These are phyloP conservation scores for Parnassius mnemosyne DNA, from an alignment of 2,888 invertebrate genomes.

Conservation along the genomic window DNA sequence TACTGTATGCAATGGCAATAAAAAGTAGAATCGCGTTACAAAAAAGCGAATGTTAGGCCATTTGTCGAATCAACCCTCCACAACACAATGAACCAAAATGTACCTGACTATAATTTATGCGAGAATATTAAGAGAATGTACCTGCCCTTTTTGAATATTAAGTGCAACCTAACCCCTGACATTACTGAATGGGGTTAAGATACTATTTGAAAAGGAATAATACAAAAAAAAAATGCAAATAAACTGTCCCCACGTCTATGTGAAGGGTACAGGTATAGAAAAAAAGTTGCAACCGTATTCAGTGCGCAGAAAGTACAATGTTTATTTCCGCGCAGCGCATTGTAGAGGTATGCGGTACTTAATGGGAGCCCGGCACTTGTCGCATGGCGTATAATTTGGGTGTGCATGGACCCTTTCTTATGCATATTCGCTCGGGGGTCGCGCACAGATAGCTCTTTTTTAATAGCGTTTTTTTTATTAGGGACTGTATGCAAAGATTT, in stretches of 20 bases:
- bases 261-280: slow-evolving; percentile 69
- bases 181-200: slow-evolving; percentile 79
- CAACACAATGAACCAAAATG: slow-evolving; percentile 76
- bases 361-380: slow-evolving; percentile 67
- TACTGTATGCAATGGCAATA: slow-evolving; percentile 40
- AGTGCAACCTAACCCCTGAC: slow-evolving; percentile 81
- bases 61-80: slow-evolving; percentile 51
- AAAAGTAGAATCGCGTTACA: slow-evolving; percentile 44
- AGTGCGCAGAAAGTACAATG: slow-evolving; percentile 52
- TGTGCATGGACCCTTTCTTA: slow-evolving; percentile 67
- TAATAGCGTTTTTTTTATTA: slow-evolving; percentile 76
- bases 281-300: slow-evolving; percentile 64
- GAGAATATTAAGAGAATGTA: slow-evolving; percentile 80
- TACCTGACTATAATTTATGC: slow-evolving; percentile 82
- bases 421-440: slow-evolving; percentile 72
- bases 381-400: slow-evolving; percentile 78
- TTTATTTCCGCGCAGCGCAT: slow-evolving; percentile 42
- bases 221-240: slow-evolving; percentile 78
- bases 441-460: slow-evolving; percentile 74
- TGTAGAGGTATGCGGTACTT: slow-evolving; percentile 44
- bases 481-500: slow-evolving; percentile 77
- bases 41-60: slow-evolving; percentile 40
- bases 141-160: slow-evolving; percentile 81
- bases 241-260: slow-evolving; percentile 73
- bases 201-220: slow-evolving; percentile 78